Evolutionary conservation across 2,797 vertebrate species (phyloP), one percentile per base, ranked within the genome.

Genomic region (Craterocephalus amniculus): DNA sequence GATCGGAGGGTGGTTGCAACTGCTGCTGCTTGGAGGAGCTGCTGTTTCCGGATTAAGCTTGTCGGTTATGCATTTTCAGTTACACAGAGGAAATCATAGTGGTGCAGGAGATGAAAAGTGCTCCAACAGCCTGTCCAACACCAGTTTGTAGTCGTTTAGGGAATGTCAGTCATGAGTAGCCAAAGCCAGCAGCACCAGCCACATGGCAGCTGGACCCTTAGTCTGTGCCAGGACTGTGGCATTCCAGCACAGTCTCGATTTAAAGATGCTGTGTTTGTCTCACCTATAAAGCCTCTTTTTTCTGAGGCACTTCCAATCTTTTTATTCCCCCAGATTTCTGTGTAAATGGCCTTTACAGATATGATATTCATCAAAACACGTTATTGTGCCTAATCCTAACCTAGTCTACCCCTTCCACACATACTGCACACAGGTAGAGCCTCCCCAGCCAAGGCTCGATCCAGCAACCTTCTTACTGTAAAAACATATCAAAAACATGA

Each of bases 1-100:
- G 72, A 67, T 82, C 58, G 1, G 70, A 60, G 68, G 68, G 59
- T 29, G 72, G 81, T 80, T 79, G 78, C 69, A 70, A 58, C 59
- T 45, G 72, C 75, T 58, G 73, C 66, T 70, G 54, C 67, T 83
- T 38, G 56, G 40, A 71, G 40, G 40, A 76, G 49, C 54, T 36
- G 68, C 54, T 14, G 60, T 13, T 20, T 29, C 31, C 70, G 74
- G 59, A 74, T 84, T 63, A 61, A 16, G 55, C 56, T 58, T 4
- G 54, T 32, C 4, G 6, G 31, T 75, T 66, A 14, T 51, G 45
- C 35, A 38, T 61, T 59, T 75, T 70, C 38, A 40, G 58, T 22
- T 70, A 72, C 38, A 71, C 48, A 51, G 59, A 71, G 58, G 69
- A 70, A 78, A 78, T 80, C 76, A 62, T 49, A 83, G 48, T 12